phyloP scores from a whole-genome alignment of 92 coral and sea anemone species.

The Galaxea fascicularis region DNA sequence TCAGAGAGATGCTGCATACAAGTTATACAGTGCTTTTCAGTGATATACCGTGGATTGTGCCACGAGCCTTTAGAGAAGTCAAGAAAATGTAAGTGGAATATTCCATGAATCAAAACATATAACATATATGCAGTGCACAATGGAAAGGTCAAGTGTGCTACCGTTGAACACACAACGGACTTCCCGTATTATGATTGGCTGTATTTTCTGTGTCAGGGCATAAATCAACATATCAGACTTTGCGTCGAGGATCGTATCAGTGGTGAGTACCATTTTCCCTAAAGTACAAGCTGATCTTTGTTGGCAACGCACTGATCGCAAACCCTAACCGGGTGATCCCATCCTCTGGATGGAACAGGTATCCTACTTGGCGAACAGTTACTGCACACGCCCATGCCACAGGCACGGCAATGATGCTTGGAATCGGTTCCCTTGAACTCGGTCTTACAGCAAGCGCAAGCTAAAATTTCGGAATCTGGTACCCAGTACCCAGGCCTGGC shows the following conservation, averaged over 20 bases:
- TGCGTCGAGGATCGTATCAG: not conserved
- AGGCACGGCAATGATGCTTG: slow-evolving; percentile 97
- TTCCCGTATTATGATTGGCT: no score
- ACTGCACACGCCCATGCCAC: slow-evolving; percentile 97
- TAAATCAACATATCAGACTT: not conserved
- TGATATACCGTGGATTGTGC: no score
- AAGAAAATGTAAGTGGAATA: no score
- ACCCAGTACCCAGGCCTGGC: slow-evolving; percentile 99
- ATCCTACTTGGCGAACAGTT: slow-evolving; percentile 78
- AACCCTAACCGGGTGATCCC: slow-evolving; percentile 98
- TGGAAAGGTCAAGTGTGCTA: no score
- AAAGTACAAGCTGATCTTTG: slow-evolving; percentile 67
- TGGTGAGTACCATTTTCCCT: not conserved
- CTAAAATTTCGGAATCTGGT: slow-evolving; percentile 86
- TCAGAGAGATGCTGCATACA: no score
- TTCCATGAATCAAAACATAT: no score
- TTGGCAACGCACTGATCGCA: slow-evolving; percentile 87
- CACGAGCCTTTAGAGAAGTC: no score
- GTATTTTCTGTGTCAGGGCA: no score
- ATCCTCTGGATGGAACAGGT: slow-evolving; percentile 91
- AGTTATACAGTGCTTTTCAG: no score
- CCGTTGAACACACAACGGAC: no score
- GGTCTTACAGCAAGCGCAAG: slow-evolving; percentile 77
- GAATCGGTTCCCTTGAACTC: slow-evolving; percentile 80
- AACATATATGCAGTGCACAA: no score